phyloP scores from a whole-genome alignment of 2,113 vertebrate genomes.

The Nanorana parkeri region DNA sequence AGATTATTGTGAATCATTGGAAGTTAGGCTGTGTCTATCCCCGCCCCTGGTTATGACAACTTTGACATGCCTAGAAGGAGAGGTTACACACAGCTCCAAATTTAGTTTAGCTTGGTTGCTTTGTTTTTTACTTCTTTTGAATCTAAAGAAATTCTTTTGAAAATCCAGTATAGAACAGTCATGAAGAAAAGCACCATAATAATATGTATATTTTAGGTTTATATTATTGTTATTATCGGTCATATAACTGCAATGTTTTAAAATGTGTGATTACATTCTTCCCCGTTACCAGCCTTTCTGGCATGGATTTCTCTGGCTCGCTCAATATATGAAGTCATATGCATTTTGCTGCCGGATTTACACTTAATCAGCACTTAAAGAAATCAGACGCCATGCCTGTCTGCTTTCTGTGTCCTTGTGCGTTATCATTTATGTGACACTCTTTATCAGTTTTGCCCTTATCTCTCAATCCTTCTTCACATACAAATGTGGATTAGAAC shows the following conservation, averaged over 20 bases:
- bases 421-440: slow-evolving; percentile 36
- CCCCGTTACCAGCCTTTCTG: neutral
- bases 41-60: too few species aligned
- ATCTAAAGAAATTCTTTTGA: too few species aligned
- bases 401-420: slow-evolving; percentile 16
- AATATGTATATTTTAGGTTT: too few species aligned
- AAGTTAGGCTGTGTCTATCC: too few species aligned
- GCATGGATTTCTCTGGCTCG: neutral
- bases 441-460: slow-evolving; percentile 30
- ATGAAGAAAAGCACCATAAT: too few species aligned
- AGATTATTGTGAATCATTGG: too few species aligned
- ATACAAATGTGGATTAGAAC: slow-evolving; percentile 47
- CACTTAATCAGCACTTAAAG: slow-evolving; percentile 35
- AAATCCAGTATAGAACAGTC: too few species aligned
- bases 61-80: too few species aligned
- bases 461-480: slow-evolving; percentile 55
- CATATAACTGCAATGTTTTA: neutral
- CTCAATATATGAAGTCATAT: slow-evolving; percentile 23
- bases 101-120: too few species aligned
- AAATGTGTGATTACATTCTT: neutral
- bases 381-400: slow-evolving; percentile 38
- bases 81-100: too few species aligned
- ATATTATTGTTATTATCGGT: too few species aligned
- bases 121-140: too few species aligned
- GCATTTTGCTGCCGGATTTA: slow-evolving; percentile 1